Conservation (phyloP, 2,113 vertebrate species). For the Lucifuga dentata region DNA sequence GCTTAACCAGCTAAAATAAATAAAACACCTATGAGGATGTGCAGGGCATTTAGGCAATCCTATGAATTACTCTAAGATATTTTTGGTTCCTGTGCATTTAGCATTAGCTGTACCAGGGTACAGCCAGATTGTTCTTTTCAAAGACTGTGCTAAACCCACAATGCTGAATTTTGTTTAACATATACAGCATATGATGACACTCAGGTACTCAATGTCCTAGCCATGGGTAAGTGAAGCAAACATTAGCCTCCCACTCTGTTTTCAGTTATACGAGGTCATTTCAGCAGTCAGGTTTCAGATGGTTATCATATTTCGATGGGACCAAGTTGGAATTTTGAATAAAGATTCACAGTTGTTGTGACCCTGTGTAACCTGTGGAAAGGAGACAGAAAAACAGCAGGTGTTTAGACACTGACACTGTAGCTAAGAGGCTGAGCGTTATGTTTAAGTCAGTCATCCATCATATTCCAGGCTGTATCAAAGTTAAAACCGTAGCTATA, state of each 20-base stretch:
- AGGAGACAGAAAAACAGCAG: constrained; percentile 18
- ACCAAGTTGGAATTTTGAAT: constrained; percentile 20
- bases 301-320: not conserved
- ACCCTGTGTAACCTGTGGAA: constrained; percentile 12
- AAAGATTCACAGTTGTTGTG: constrained; percentile 20
- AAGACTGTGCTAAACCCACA: no score
- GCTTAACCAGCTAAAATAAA: no score
- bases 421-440: constrained; percentile 20
- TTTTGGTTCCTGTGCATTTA: no score
- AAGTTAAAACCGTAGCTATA: constrained; percentile 8
- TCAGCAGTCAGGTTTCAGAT: constrained; percentile 7
- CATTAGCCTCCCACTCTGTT: not conserved
- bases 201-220: not conserved
- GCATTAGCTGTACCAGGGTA: no score
- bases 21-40: no score
- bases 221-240: not conserved
- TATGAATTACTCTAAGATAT: no score
- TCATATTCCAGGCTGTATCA: constrained; percentile 39
- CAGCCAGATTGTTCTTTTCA: no score
- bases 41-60: no score
- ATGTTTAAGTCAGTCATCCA: constrained; percentile 35
- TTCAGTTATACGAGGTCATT: not conserved
- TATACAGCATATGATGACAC: not conserved
- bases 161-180: no score
- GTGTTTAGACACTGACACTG: constrained; percentile 32